Conservation (phyloP, 2,888 invertebrate genomes). For the Opisthograptis luteolata region DNA sequence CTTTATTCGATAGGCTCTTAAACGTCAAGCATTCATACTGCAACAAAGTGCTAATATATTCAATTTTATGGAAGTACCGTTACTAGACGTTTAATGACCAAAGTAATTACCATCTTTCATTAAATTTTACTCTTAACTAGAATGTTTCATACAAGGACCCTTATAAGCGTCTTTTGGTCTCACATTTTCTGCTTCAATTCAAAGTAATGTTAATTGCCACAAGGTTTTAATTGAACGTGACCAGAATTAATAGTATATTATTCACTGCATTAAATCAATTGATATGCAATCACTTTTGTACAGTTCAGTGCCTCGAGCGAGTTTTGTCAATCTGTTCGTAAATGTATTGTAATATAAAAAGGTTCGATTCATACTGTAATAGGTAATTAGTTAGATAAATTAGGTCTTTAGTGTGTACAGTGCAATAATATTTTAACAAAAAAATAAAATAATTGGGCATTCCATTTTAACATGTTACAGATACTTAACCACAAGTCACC, state of each 20-base stretch:
- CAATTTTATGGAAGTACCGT: background rate
- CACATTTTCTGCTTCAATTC: background rate
- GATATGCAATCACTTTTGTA: constrained; percentile 12
- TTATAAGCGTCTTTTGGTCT: too few relatives aligned
- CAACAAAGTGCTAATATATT: background rate
- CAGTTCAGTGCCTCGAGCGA: constrained; percentile 9
- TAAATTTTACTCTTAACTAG: background rate
- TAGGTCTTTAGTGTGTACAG: background rate
- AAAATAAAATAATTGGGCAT: too few relatives aligned
- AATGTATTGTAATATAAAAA: constrained; percentile 5
- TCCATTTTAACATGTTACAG: too few relatives aligned
- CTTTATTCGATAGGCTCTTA: background rate
- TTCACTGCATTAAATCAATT: constrained; percentile 10
- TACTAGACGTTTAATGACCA: background rate
- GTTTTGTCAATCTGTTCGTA: constrained; percentile 4
- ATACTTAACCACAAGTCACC: too few relatives aligned
- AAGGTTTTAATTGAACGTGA: background rate
- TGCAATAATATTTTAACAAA: too few relatives aligned
- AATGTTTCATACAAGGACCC: too few relatives aligned
- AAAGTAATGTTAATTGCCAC: background rate
- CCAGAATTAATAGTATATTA: constrained; percentile 3
- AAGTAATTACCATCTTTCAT: background rate
- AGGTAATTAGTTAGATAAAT: too few relatives aligned
- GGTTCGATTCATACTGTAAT: constrained; percentile 4
- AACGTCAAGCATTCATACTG: background rate